Evolutionary conservation across 2,888 invertebrate genomes (phyloP).

Genomic region (Tipula vernalis): DNA sequence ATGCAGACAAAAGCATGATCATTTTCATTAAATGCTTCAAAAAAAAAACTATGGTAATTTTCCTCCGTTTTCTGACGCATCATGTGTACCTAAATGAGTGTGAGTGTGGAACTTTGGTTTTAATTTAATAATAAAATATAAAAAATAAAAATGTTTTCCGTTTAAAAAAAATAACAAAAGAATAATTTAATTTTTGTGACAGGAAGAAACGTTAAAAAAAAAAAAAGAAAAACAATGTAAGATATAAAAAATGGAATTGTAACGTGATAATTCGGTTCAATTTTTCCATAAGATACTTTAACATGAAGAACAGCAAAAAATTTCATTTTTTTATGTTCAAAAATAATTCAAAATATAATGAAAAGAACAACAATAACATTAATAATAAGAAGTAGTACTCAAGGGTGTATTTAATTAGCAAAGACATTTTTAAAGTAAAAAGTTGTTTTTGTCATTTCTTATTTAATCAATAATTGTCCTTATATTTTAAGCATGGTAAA

Average conservation of each 20-base stretch:
- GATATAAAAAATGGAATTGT: background rate
- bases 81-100: background rate
- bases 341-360: background rate
- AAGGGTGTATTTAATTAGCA: slow-evolving; percentile 4
- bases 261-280: slow-evolving; percentile 4
- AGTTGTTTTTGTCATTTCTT: background rate
- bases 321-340: background rate
- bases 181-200: background rate
- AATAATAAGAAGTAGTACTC: background rate
- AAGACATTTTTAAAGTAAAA: background rate
- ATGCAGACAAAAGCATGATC: background rate
- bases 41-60: background rate
- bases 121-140: background rate
- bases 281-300: background rate
- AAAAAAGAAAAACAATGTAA: background rate
- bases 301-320: background rate
- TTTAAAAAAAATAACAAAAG: background rate
- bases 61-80: background rate
- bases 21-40: background rate
- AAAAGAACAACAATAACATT: background rate
- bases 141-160: background rate
- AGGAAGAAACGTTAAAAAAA: background rate
- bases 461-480: background rate
- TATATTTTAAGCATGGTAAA: background rate
- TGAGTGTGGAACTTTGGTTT: background rate